These are phyloP conservation scores for Tribolium madens DNA, from an alignment of 1,140 invertebrate species.

Conservation along the genomic window DNA sequence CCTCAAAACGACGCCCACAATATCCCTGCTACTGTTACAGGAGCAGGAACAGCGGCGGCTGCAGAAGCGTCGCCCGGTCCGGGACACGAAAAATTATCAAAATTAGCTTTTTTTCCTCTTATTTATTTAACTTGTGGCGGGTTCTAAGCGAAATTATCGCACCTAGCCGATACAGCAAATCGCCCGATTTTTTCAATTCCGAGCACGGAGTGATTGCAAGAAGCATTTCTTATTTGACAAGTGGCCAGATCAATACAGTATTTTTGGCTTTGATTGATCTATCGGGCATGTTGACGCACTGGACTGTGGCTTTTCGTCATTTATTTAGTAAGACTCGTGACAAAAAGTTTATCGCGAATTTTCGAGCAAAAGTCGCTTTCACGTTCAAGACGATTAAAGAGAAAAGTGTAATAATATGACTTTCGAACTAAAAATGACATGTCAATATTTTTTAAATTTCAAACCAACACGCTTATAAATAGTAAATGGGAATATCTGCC, in stretches of 20 bases:
- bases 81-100: constrained; percentile 25
- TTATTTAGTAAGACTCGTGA: neutral
- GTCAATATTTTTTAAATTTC: too few species aligned
- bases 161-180: too few species aligned
- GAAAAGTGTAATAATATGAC: too few species aligned
- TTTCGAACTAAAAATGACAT: too few species aligned
- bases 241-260: neutral
- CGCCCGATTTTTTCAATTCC: neutral
- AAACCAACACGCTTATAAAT: too few species aligned
- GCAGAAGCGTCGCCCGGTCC: constrained; percentile 10
- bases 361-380: neutral
- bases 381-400: neutral
- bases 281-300: neutral
- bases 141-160: neutral
- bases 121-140: constrained; percentile 6
- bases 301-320: neutral
- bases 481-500: too few species aligned
- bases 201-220: too few species aligned
- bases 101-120: constrained; percentile 16
- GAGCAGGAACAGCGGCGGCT: constrained; percentile 17
- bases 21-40: constrained; percentile 27
- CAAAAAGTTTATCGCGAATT: neutral
- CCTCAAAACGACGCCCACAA: constrained; percentile 2
- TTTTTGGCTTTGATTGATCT: neutral
- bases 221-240: neutral